phyloP scores from a whole-genome alignment of 2,888 invertebrate species.

The Rotaria magnacalcarata region DNA sequence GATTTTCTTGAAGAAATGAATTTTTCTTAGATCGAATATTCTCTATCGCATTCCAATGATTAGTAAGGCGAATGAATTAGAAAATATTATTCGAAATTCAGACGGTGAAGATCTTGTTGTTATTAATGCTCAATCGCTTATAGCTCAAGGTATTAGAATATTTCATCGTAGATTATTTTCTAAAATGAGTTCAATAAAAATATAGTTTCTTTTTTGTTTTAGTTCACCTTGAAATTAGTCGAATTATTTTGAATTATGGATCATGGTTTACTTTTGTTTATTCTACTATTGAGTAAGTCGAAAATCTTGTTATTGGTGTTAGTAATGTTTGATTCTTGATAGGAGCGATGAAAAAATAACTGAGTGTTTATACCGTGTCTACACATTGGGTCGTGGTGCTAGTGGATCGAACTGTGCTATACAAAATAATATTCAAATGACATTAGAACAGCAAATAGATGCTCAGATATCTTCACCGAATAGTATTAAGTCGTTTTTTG shows the following conservation, averaged over 20 bases:
- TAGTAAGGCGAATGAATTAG: neutral
- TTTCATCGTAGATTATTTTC: no score
- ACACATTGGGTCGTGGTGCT: neutral
- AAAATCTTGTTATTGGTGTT: neutral
- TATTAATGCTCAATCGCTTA: no score
- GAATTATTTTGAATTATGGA: neutral
- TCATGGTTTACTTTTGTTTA: constrained; percentile 25
- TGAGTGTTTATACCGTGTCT: neutral
- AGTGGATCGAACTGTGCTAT: neutral
- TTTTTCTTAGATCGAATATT: neutral
- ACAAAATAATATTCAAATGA: neutral
- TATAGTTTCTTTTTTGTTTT: neutral
- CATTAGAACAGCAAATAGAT: neutral
- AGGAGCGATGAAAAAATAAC: no score
- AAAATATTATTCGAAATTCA: no score
- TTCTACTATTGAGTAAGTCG: neutral
- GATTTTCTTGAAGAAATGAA: neutral
- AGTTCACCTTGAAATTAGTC: neutral
- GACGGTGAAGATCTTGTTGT: no score
- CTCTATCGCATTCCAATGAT: neutral
- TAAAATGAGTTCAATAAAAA: no score
- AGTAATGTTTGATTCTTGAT: no score
- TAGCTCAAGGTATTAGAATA: neutral
- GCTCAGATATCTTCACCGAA: neutral
- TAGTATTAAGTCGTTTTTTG: neutral